Percentiles rank a stretch among this genome's conserved stretches.
Conservation (phyloP, 2,113 vertebrate species). For the Podocnemis expansa region DNA sequence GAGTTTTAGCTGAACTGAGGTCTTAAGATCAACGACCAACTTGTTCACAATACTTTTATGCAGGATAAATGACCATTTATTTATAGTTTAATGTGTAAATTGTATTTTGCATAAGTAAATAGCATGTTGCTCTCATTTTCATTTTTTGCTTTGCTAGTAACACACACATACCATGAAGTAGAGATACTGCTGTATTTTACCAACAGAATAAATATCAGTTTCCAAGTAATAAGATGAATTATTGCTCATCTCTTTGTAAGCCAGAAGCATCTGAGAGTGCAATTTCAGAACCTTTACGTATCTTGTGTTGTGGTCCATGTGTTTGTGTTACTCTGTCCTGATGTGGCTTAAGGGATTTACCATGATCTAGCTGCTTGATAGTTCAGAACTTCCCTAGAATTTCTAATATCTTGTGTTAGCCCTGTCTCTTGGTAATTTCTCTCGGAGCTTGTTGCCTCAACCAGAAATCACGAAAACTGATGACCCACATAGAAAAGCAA, state of each 20-base stretch:
- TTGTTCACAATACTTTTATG: not conserved
- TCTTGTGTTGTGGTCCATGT: not conserved
- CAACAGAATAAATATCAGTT: constrained; percentile 31
- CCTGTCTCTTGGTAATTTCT: not conserved
- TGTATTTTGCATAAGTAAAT: not conserved
- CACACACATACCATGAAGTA: not conserved
- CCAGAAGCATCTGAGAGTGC: constrained; percentile 21
- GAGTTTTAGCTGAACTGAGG: not conserved
- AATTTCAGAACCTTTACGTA: constrained; percentile 27
- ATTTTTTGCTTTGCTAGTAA: not conserved
- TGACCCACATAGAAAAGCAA: not conserved
- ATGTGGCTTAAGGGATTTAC: constrained; percentile 54
- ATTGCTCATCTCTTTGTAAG: constrained; percentile 18
- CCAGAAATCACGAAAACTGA: constrained; percentile 21
- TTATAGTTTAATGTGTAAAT: not conserved
- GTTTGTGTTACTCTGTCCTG: constrained; percentile 25
- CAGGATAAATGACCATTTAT: not conserved
- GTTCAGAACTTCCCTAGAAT: constrained; percentile 13
- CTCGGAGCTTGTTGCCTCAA: not conserved
- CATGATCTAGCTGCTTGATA: constrained; percentile 16
- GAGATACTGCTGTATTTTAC: not conserved
- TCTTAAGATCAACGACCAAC: not conserved
- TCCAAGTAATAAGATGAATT: constrained; percentile 39
- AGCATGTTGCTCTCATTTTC: not conserved
- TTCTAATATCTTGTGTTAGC: constrained; percentile 50